phyloP scores from a whole-genome alignment of 2,888 invertebrate genomes.

The Antheraea yamamai region DNA sequence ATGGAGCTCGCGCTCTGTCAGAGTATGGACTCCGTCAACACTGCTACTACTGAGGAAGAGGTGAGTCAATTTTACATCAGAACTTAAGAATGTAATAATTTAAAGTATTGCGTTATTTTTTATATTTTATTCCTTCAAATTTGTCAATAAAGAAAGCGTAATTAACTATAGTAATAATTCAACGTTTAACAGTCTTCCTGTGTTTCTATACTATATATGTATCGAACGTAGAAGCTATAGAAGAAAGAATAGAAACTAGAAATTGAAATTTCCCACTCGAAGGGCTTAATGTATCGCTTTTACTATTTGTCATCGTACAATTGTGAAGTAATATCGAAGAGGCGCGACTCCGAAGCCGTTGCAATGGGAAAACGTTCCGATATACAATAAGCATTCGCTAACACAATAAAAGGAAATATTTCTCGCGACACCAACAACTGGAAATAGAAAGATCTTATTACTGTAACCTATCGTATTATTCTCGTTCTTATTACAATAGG shows the following conservation, averaged over 20 bases:
- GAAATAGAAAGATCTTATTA: constrained; percentile 58
- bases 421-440: constrained; percentile 53
- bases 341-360: constrained; percentile 52
- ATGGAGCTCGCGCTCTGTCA: constrained; percentile 92
- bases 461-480: constrained; percentile 44
- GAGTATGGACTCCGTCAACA: constrained; percentile 99
- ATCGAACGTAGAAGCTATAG: constrained; percentile 34
- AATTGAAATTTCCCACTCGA: constrained; percentile 46
- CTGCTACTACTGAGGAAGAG: constrained; percentile 98
- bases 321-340: constrained; percentile 63
- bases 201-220: constrained; percentile 20
- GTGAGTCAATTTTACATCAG: constrained; percentile 78
- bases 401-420: constrained; percentile 75
- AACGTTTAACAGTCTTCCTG: constrained; percentile 34
- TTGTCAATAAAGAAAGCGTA: not conserved
- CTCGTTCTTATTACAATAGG: constrained; percentile 48
- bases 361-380: constrained; percentile 69
- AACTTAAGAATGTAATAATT: not conserved
- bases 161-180: constrained; percentile 33
- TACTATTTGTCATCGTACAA: constrained; percentile 70
- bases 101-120: not conserved
- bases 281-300: constrained; percentile 62
- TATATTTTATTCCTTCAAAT: not conserved
- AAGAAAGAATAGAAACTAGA: constrained; percentile 48
- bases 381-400: constrained; percentile 75